These are phyloP conservation scores for Deilephila elpenor DNA, from an alignment of 2,888 invertebrate species.

Conservation along the genomic window DNA sequence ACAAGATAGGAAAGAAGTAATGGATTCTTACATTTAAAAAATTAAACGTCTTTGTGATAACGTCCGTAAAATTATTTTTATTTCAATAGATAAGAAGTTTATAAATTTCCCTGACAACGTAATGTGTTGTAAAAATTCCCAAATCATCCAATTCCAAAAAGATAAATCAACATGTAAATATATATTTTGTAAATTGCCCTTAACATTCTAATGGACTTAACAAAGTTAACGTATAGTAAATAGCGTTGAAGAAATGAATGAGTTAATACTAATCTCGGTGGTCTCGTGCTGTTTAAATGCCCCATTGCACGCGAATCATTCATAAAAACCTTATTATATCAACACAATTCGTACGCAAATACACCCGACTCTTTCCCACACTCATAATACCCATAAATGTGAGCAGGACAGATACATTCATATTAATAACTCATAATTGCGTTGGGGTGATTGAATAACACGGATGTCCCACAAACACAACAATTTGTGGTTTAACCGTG, in stretches of 20 bases:
- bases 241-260: background rate
- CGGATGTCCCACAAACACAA: slow-evolving; percentile 44
- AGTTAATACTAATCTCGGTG: background rate
- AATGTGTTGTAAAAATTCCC: no score
- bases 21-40: no score
- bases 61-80: no score
- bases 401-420: background rate
- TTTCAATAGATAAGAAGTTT: no score
- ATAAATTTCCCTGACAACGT: no score
- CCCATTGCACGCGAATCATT: slow-evolving; percentile 39
- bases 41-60: no score
- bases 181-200: no score
- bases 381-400: background rate
- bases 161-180: no score
- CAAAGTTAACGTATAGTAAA: no score
- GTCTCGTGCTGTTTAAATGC: slow-evolving; percentile 33
- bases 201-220: no score
- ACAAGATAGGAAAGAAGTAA: no score
- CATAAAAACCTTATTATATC: slow-evolving; percentile 16
- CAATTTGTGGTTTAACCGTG: slow-evolving; percentile 45
- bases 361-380: background rate
- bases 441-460: slow-evolving; percentile 29
- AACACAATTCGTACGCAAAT: background rate
- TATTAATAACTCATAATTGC: slow-evolving; percentile 20
- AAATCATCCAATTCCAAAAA: no score